Percentiles rank a stretch among this genome's conserved stretches.
Evolutionary conservation across 2,113 vertebrate genomes (phyloP).

Genomic region (Lophura nycthemera): DNA sequence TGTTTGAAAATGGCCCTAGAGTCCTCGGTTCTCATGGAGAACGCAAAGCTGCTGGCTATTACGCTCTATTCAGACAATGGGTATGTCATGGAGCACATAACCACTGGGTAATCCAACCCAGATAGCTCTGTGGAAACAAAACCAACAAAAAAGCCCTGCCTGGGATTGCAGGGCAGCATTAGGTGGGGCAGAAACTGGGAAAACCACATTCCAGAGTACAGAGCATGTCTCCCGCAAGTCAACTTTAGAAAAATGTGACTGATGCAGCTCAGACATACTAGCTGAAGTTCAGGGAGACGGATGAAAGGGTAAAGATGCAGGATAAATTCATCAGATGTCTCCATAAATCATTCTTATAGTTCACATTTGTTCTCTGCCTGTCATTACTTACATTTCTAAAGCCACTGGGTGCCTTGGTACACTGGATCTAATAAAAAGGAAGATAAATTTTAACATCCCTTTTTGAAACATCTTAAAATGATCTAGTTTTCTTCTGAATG

Average conservation of each 20-base stretch:
- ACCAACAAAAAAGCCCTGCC: not conserved
- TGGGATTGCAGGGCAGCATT: not conserved
- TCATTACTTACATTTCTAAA: constrained; percentile 63
- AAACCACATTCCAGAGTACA: constrained; percentile 31
- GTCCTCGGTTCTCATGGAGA: not conserved
- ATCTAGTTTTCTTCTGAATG: constrained; percentile 47
- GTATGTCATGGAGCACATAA: not conserved
- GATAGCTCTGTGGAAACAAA: not conserved
- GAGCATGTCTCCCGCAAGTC: not conserved
- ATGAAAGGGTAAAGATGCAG: constrained; percentile 56
- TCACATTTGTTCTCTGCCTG: constrained; percentile 54
- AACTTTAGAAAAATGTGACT: constrained; percentile 15
- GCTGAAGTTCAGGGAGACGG: constrained; percentile 24
- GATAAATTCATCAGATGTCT: constrained; percentile 64
- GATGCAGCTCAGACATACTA: constrained; percentile 24
- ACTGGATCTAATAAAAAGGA: constrained; percentile 55
- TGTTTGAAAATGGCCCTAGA: not conserved
- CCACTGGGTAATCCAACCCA: not conserved
- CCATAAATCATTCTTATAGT: constrained; percentile 56
- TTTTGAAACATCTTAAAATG: constrained; percentile 58
- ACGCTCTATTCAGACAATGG: not conserved
- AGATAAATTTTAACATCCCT: constrained; percentile 60
- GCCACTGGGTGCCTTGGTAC: constrained; percentile 36
- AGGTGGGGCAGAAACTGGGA: constrained; percentile 27
- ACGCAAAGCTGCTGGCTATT: not conserved